Conservation (phyloP, 2,113 vertebrate genomes). For the Leptobrachium ailaonicum region DNA sequence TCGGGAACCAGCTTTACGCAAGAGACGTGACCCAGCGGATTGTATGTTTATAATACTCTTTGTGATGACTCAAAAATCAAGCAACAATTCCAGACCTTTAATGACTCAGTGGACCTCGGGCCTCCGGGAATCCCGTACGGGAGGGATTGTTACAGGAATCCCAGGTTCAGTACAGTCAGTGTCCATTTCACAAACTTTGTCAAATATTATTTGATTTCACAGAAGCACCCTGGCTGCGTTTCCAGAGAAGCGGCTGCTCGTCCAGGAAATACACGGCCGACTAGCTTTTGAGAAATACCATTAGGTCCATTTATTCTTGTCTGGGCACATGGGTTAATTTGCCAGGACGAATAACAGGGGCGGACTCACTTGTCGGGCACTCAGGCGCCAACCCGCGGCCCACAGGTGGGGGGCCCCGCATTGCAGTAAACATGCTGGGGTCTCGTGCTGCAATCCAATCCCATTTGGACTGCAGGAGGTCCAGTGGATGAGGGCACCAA, state of each 20-base stretch:
- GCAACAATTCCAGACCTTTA: background rate
- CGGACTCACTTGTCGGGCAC: too few relatives aligned
- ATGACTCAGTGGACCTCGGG: background rate
- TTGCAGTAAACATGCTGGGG: too few relatives aligned
- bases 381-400: too few relatives aligned
- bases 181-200: constrained; percentile 13
- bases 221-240: constrained; percentile 24
- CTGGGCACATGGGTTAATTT: background rate
- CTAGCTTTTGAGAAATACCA: constrained; percentile 23
- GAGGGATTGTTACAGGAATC: constrained; percentile 10
- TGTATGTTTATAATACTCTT: background rate
- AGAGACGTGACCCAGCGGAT: background rate
- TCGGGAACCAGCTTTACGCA: background rate
- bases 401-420: too few relatives aligned
- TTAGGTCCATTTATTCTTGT: constrained; percentile 18
- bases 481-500: too few relatives aligned
- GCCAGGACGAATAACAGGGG: too few relatives aligned
- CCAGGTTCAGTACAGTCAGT: constrained; percentile 1
- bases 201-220: constrained; percentile 25
- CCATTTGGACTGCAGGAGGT: too few relatives aligned
- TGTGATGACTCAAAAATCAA: background rate
- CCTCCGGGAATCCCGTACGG: background rate
- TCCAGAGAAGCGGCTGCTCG: constrained; percentile 6
- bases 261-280: constrained; percentile 29
- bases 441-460: too few relatives aligned